Evolutionary conservation across 1,140 invertebrate genomes (phyloP).

Genomic region (Chrysoperla carnea): DNA sequence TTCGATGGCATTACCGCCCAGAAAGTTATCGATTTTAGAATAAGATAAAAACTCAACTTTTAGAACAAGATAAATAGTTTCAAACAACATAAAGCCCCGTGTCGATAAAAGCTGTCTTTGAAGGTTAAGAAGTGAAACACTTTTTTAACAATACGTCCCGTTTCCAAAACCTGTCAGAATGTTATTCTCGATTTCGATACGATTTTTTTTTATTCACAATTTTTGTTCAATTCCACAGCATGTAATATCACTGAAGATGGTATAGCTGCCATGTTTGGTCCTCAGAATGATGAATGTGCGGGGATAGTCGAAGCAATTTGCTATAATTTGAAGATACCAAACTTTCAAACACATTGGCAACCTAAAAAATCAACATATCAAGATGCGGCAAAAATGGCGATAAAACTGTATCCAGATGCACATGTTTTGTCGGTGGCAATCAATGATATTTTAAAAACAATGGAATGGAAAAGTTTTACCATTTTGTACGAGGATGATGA

Average conservation of each 20-base stretch:
- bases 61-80: too few species aligned
- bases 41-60: too few species aligned
- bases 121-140: too few species aligned
- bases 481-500: slow-evolving; percentile 68
- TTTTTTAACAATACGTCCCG: too few species aligned
- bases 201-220: too few species aligned
- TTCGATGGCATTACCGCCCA: too few species aligned
- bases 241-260: slow-evolving; percentile 38
- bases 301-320: slow-evolving; percentile 53
- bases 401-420: slow-evolving; percentile 61
- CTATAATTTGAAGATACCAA: slow-evolving; percentile 49
- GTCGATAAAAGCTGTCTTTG: too few species aligned
- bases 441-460: slow-evolving; percentile 49
- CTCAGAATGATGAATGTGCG: slow-evolving; percentile 36
- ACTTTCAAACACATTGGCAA: slow-evolving; percentile 51
- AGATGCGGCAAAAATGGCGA: slow-evolving; percentile 24
- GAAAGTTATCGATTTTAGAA: too few species aligned
- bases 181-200: too few species aligned
- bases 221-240: slow-evolving; percentile 23
- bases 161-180: too few species aligned
- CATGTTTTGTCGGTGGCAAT: slow-evolving; percentile 49
- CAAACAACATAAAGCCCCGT: too few species aligned
- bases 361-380: slow-evolving; percentile 20
- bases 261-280: slow-evolving; percentile 66
- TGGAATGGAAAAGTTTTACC: slow-evolving; percentile 63